Evolutionary conservation across 2,888 invertebrate species (phyloP), one percentile per base, ranked within the genome.

Genomic region (Falcaria lacertinaria): DNA sequence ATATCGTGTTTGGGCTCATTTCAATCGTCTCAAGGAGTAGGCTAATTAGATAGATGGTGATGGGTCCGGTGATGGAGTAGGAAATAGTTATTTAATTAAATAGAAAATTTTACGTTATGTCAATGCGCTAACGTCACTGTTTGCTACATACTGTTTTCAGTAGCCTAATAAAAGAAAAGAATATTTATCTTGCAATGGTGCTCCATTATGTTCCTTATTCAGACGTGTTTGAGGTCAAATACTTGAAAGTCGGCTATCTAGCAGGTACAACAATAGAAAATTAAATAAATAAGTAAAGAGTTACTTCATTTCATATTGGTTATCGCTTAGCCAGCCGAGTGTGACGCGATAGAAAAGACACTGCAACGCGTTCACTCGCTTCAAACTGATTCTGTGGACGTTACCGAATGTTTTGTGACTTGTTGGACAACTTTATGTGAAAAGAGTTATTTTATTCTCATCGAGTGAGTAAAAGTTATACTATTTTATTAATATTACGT

Each of bases 311-410:
- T 50, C 54, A 42, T 44, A 55, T 54, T 44, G 37, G 19, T 36
- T 22, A 37, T 37, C 14, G 22, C 37, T 36, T 22, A 22, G 22
- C 34, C 34, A 43, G n/a, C 43, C 43, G 50, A 57, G 48, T 55
- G 48, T 57, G 54, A 57, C 53, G 41, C 41, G 42, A 38, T 53
- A 55, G 50, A 57, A 57, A 54, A 54, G 49, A 36, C 33, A 35
- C 16, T 39, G 36, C 51, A 14, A 25, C 14, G 15, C 37, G 15
- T 25, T 37, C 37, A 37, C 37, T 37, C 22, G 37, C 15, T 22
- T 25, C 37, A 37, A 37, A 37, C 22, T 37, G 19, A 15, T 22
- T 25, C 16, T 6, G 37, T 25, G 25, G 19, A 14, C 11, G 37
- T 25, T 22, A 22, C 37, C 15, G 11, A 11, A 13, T 19, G 22